These are phyloP conservation scores for Adela reaumurella DNA, from an alignment of 2,888 invertebrate genomes.

Conservation along the genomic window DNA sequence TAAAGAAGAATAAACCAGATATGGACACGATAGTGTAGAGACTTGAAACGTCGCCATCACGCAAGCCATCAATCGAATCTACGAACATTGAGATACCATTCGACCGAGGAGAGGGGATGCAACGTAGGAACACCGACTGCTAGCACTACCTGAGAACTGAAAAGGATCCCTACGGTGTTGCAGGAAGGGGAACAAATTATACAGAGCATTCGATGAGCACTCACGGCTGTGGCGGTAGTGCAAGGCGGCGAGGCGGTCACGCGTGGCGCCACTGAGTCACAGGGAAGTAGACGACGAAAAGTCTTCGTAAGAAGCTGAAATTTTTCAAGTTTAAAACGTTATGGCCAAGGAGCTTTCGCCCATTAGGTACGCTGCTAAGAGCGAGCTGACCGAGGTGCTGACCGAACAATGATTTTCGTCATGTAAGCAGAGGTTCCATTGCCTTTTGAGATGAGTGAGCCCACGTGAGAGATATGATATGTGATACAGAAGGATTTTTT, in stretches of 20 bases:
- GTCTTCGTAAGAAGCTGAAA: constrained; percentile 70
- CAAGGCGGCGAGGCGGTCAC: constrained; percentile 4
- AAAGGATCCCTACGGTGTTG: not conserved
- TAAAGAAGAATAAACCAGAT: not conserved
- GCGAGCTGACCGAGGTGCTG: no score
- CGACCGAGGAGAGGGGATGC: not conserved
- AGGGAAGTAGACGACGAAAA: constrained; percentile 70
- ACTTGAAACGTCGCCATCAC: not conserved
- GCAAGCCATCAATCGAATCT: not conserved
- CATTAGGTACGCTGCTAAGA: no score
- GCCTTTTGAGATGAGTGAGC: no score
- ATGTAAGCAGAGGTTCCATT: no score
- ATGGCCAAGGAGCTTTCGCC: no score
- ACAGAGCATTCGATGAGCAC: constrained; percentile 15
- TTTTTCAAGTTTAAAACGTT: constrained; percentile 14
- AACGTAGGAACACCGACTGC: not conserved
- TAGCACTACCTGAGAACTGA: not conserved
- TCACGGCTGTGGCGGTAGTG: constrained; percentile 39
- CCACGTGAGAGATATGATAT: no score
- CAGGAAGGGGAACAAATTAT: constrained; percentile 21
- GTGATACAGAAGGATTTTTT: no score
- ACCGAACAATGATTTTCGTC: no score
- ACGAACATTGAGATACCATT: not conserved
- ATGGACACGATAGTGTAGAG: not conserved
- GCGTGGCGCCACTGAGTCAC: constrained; percentile 54